Percentiles rank a stretch among this genome's conserved stretches.
Evolutionary conservation across 2,888 invertebrate genomes (phyloP).

Genomic region (Reticulitermes lucifugus): DNA sequence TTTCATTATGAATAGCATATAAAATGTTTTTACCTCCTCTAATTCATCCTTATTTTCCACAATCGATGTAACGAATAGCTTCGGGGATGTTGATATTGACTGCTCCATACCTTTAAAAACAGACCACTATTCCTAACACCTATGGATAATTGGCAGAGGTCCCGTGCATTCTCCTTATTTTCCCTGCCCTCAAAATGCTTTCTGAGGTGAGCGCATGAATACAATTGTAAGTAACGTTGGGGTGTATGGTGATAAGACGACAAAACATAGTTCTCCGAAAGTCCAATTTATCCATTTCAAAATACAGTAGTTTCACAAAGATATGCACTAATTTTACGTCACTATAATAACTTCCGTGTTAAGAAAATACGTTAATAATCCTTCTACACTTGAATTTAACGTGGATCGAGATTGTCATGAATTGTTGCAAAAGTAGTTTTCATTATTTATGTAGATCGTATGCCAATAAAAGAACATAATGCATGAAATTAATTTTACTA

Average conservation of each 20-base stretch:
- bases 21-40: constrained; percentile 58
- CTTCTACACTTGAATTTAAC: not conserved
- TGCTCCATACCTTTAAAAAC: constrained; percentile 55
- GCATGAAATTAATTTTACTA: not conserved
- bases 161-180: constrained; percentile 53
- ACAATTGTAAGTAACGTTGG: constrained; percentile 49
- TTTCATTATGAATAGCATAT: constrained; percentile 53
- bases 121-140: constrained; percentile 50
- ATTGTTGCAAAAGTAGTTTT: constrained; percentile 42
- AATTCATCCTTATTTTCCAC: constrained; percentile 62
- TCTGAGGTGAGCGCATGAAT: constrained; percentile 55
- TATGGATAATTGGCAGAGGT: constrained; percentile 52
- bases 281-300: not conserved
- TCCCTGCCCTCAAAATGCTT: constrained; percentile 55
- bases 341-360: not conserved
- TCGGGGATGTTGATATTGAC: constrained; percentile 66
- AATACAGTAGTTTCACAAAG: not conserved
- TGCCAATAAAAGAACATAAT: not conserved
- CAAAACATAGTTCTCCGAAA: constrained; percentile 47
- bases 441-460: constrained; percentile 37
- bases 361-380: not conserved
- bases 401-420: not conserved
- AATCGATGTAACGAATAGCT: constrained; percentile 83
- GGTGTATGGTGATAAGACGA: constrained; percentile 43
- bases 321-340: not conserved